These are phyloP conservation scores for Drosophila obscura DNA, from an alignment of 1,140 invertebrate species.

Conservation along the genomic window DNA sequence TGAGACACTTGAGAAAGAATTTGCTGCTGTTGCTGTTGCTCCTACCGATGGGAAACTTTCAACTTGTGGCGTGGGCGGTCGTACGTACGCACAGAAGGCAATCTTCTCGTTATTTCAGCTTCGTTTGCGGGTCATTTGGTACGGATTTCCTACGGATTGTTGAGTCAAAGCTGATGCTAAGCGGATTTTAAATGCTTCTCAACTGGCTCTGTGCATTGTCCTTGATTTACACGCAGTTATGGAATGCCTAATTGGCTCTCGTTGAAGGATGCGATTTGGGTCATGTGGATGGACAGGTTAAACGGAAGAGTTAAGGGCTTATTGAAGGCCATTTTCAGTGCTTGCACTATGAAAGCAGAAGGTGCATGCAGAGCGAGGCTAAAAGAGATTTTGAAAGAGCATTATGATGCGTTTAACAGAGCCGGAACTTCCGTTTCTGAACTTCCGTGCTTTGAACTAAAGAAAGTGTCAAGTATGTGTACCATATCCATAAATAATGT, in stretches of 20 bases:
- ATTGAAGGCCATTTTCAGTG: no score
- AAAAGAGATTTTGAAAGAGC: no score
- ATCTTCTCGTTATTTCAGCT: constrained; percentile 36
- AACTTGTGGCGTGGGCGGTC: constrained; percentile 41
- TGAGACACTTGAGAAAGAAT: constrained; percentile 77
- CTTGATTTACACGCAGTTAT: constrained; percentile 12
- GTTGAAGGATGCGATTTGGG: no score
- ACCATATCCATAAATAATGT: no score
- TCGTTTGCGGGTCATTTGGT: constrained; percentile 63
- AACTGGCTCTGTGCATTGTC: constrained; percentile 22
- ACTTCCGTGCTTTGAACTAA: no score
- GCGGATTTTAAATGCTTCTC: constrained; percentile 60
- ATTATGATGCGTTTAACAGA: no score
- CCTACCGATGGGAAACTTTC: constrained; percentile 39
- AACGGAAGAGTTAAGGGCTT: no score
- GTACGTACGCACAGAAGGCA: neutral
- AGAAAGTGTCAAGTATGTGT: no score
- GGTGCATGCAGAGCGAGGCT: no score
- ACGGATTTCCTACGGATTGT: constrained; percentile 40
- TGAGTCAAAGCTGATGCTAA: constrained; percentile 51
- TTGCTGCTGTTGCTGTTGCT: constrained; percentile 25
- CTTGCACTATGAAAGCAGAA: no score
- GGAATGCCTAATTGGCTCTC: constrained; percentile 5
- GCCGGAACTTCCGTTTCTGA: no score
- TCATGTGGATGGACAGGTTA: no score